These are phyloP conservation scores for Spialia ferax DNA, from an alignment of 2,888 invertebrate species.

Conservation along the genomic window DNA sequence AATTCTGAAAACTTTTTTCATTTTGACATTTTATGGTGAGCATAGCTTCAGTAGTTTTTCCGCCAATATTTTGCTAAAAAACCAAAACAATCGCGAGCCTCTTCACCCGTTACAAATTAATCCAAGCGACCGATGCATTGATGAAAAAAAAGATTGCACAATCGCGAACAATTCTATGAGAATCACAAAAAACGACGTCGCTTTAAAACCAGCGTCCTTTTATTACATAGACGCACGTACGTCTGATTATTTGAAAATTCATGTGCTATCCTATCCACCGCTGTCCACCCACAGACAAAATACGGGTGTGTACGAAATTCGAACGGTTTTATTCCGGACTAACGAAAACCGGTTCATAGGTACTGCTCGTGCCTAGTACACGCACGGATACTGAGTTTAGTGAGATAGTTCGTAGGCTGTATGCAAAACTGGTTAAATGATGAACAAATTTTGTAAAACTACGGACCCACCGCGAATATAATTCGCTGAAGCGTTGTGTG, in stretches of 20 bases:
- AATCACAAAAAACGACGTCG: slow-evolving; percentile 35
- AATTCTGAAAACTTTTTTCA: no score
- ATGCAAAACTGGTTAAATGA: slow-evolving; percentile 24
- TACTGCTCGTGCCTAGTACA: no score
- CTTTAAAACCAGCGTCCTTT: slow-evolving; percentile 47
- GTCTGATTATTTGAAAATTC: slow-evolving; percentile 78
- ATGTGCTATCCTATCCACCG: slow-evolving; percentile 69
- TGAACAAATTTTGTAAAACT: slow-evolving; percentile 35
- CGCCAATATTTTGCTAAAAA: not conserved
- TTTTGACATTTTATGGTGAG: not conserved
- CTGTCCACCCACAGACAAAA: slow-evolving; percentile 70
- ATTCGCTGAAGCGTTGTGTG: slow-evolving; percentile 1
- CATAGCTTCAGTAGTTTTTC: not conserved
- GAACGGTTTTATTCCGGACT: slow-evolving; percentile 65
- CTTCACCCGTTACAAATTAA: slow-evolving; percentile 19
- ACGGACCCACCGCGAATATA: not conserved
- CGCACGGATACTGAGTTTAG: slow-evolving; percentile 24
- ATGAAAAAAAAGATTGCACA: slow-evolving; percentile 26
- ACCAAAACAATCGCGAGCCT: not conserved
- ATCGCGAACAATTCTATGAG: slow-evolving; percentile 36
- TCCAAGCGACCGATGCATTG: slow-evolving; percentile 20
- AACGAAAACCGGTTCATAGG: slow-evolving; percentile 50
- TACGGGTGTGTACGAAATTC: slow-evolving; percentile 63
- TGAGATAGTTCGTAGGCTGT: slow-evolving; percentile 24
- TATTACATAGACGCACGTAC: slow-evolving; percentile 51